Evolutionary conservation across 2,797 vertebrate species (phyloP).

Genomic region (Cyclura pinguis): DNA sequence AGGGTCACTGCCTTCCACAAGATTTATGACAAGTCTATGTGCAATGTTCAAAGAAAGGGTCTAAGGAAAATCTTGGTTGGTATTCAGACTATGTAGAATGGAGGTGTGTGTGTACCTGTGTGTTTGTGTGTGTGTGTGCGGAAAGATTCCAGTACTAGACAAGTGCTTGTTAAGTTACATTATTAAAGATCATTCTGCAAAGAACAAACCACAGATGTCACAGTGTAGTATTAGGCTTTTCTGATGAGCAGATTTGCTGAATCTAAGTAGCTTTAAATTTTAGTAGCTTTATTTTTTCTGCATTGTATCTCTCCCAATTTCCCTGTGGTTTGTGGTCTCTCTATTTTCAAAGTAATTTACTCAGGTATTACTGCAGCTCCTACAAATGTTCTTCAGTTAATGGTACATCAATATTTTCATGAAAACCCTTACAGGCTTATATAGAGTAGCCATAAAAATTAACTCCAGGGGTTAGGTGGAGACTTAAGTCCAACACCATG

Average conservation of each 20-base stretch:
- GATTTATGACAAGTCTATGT: neutral
- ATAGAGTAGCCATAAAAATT: slow-evolving; percentile 63
- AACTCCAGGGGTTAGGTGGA: slow-evolving; percentile 54
- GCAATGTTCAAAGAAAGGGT: neutral
- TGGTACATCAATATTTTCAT: slow-evolving; percentile 60
- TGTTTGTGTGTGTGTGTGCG: neutral
- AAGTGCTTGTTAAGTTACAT: no score
- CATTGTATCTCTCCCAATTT: slow-evolving; percentile 19
- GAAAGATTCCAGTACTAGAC: no score
- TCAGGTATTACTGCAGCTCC: slow-evolving; percentile 33
- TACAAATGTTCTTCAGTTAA: slow-evolving; percentile 62
- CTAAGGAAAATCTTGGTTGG: neutral
- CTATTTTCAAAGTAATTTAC: slow-evolving; percentile 53
- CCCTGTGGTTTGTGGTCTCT: slow-evolving; percentile 30
- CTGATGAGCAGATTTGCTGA: slow-evolving; percentile 20
- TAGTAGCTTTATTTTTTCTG: slow-evolving; percentile 33
- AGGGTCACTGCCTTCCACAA: neutral
- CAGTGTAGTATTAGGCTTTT: neutral
- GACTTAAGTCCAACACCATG: slow-evolving; percentile 37
- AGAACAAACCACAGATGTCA: neutral
- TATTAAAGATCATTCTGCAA: neutral
- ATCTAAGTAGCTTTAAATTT: slow-evolving; percentile 37
- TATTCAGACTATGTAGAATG: neutral
- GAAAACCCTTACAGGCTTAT: slow-evolving; percentile 61
- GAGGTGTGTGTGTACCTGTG: neutral